A percentile compares a stretch with the other conserved stretches of the same genome.
phyloP scores from a whole-genome alignment of 1,140 invertebrate genomes.

The Carcinoscorpius rotundicauda region DNA sequence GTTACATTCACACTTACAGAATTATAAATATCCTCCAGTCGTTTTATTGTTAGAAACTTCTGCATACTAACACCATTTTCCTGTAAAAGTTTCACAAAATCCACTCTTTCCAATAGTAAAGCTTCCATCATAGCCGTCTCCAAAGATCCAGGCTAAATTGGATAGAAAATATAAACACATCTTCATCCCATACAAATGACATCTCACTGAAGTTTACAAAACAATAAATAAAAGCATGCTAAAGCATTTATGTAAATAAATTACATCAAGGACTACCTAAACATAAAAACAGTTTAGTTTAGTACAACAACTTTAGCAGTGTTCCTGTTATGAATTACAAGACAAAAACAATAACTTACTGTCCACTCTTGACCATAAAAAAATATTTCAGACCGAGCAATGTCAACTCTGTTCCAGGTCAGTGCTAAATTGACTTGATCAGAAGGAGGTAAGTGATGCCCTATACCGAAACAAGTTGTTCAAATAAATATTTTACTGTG shows the following conservation, averaged over 20 bases:
- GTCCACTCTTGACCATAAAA: slow-evolving; percentile 94
- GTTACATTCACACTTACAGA: slow-evolving; percentile 43
- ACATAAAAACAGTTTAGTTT: no score
- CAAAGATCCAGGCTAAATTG: slow-evolving; percentile 51
- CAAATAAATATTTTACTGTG: background rate
- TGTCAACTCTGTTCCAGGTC: slow-evolving; percentile 96
- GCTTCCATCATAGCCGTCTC: slow-evolving; percentile 99
- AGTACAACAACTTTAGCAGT: background rate
- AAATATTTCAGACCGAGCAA: slow-evolving; percentile 90
- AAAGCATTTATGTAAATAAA: no score
- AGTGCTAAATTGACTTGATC: slow-evolving; percentile 85
- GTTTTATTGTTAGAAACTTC: slow-evolving; percentile 87
- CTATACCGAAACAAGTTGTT: slow-evolving; percentile 21
- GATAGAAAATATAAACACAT: background rate
- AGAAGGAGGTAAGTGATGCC: slow-evolving; percentile 64
- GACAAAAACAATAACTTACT: slow-evolving; percentile 32
- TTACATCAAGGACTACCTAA: no score
- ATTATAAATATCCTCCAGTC: slow-evolving; percentile 95
- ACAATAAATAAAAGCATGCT: no score
- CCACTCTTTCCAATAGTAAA: slow-evolving; percentile 85
- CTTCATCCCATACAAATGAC: no score
- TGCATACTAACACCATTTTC: slow-evolving; percentile 98
- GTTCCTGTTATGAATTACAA: background rate
- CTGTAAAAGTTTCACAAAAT: slow-evolving; percentile 89
- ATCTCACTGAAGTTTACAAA: no score